These are phyloP conservation scores for Drosophila niveifrons DNA, from an alignment of 2,888 invertebrate genomes.

Conservation along the genomic window DNA sequence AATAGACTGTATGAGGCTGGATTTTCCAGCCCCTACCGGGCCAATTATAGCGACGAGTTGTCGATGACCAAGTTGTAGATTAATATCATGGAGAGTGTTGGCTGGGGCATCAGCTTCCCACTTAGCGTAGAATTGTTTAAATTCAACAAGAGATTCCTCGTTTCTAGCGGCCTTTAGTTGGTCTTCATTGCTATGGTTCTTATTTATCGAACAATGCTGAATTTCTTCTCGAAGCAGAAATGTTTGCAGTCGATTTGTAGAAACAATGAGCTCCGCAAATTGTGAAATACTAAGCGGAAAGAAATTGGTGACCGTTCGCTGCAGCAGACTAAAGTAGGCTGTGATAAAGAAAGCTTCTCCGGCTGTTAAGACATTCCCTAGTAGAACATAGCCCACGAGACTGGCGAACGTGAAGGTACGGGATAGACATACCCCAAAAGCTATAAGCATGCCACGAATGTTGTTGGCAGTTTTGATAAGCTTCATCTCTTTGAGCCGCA, in stretches of 20 bases:
- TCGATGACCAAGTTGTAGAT: constrained; percentile 88
- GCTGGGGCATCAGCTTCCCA: constrained; percentile 88
- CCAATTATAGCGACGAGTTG: constrained; percentile 89
- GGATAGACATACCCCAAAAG: constrained; percentile 94
- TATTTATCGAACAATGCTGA: neutral
- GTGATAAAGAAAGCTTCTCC: constrained; percentile 94
- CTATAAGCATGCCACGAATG: constrained; percentile 90
- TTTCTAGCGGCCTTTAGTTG: neutral
- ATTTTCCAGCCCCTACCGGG: constrained; percentile 90
- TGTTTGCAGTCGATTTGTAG: constrained; percentile 86
- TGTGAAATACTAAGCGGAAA: constrained; percentile 91
- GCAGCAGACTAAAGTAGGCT: constrained; percentile 95
- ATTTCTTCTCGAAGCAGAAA: constrained; percentile 87
- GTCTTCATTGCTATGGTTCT: neutral
- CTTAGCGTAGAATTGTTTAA: constrained; percentile 89
- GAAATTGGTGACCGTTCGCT: constrained; percentile 93
- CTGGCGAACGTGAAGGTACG: constrained; percentile 94
- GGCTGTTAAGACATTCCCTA: constrained; percentile 90
- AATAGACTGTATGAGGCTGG: constrained; percentile 86
- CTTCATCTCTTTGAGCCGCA: constrained; percentile 87
- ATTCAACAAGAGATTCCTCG: constrained; percentile 82
- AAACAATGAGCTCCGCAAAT: constrained; percentile 87
- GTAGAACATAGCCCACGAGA: constrained; percentile 90
- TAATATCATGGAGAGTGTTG: constrained; percentile 89
- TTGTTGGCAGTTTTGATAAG: constrained; percentile 90